Base-by-base conservation (phyloP, 2,797 vertebrate species). In the Spinus olivaceus region DNA sequence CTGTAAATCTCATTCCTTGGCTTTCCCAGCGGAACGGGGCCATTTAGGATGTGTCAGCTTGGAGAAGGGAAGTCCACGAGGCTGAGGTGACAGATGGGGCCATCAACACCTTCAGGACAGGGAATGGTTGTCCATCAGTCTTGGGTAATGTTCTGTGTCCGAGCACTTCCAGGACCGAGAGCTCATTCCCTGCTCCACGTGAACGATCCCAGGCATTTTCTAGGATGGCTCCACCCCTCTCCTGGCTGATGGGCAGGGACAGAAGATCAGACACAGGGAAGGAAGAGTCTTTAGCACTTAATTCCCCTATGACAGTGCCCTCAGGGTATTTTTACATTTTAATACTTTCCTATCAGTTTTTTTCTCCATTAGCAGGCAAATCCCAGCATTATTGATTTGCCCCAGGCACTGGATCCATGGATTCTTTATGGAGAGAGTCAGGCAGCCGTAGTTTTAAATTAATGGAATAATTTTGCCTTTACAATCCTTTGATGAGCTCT, bases 31-130 rank as follows among this genome's bases (percentile, higher is more conserved):
- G 20, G 95, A 86, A 59, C 28, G n/a, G 71, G 60, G 82, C 59
- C 72, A 23, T 65, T 28, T 39, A 8, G 81, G 65, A 87, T 47
- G 44, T 88, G 61, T 64, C 71, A n/a, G 37, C 12, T 21, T 35
- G 82, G 94, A 65, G 82, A 66, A 95, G 72, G 90, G 30, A 83
- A 60, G 33, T 54, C 94, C 82, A 41, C 3, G 71, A 88, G 54
- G 89, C 82, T 79, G 49, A 82, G 65, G 69, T 95, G 96, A 97
- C 85, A 83, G 89, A 96, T 92, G 92, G 90, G 69, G 81, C 90
- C 93, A 94, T 95, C 84, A 94, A 10, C 82, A 80, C 90, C 18
- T 86, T 59, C 60, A 81, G 90, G 72, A 54, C 82, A 53, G 69
- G 94, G 89, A 95, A 94, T 92, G 92, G 77, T 59, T 92, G 95